phyloP scores from a whole-genome alignment of 2,888 invertebrate genomes.

The Drosophila atripex region DNA sequence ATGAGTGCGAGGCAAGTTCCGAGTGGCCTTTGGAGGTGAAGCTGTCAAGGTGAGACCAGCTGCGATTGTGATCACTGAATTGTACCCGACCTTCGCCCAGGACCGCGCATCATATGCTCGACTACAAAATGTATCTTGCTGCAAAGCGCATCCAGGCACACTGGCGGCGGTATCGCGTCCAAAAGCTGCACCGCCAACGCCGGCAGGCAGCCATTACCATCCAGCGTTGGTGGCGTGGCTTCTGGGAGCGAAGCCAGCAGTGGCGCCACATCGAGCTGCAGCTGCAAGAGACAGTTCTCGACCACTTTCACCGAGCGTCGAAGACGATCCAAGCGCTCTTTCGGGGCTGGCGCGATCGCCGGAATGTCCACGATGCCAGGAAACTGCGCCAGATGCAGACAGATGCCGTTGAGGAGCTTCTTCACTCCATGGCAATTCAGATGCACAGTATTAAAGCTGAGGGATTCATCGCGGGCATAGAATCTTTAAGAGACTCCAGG shows the following conservation, averaged over 20 bases:
- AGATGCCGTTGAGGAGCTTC: slow-evolving; percentile 75
- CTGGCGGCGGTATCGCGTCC: slow-evolving; percentile 59
- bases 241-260: slow-evolving; percentile 42
- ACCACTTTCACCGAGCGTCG: slow-evolving; percentile 59
- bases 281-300: slow-evolving; percentile 51
- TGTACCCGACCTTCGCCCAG: slow-evolving; percentile 33
- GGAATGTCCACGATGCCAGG: slow-evolving; percentile 75
- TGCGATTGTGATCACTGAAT: neutral
- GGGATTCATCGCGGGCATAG: slow-evolving; percentile 77
- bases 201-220: slow-evolving; percentile 52
- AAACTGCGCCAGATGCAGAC: slow-evolving; percentile 64
- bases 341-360: slow-evolving; percentile 76
- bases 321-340: slow-evolving; percentile 74
- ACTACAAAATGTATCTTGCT: slow-evolving; percentile 71
- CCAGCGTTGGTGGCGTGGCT: slow-evolving; percentile 80
- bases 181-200: slow-evolving; percentile 16
- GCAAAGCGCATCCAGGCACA: slow-evolving; percentile 73
- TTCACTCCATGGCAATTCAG: slow-evolving; percentile 76
- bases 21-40: neutral
- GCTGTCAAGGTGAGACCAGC: slow-evolving; percentile 8
- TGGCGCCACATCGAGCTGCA: slow-evolving; percentile 52
- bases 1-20: neutral
- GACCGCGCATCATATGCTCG: slow-evolving; percentile 52
- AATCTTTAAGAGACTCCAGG: slow-evolving; percentile 77
- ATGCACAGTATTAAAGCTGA: slow-evolving; percentile 77